Percentiles rank a stretch among this genome's conserved stretches.
Conservation (phyloP, 2,888 invertebrate species). For the Campoplex capitator region DNA sequence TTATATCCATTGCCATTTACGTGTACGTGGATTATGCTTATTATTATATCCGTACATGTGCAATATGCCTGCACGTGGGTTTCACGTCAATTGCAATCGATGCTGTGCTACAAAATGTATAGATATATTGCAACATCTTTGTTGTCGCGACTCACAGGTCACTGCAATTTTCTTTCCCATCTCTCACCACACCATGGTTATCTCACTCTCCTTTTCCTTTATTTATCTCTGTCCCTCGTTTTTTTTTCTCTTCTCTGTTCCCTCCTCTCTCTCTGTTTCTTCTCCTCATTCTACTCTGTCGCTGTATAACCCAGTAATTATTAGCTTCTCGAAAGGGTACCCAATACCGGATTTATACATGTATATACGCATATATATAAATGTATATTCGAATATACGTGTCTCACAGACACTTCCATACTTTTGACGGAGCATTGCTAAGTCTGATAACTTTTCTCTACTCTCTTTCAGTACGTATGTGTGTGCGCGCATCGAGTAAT, state of each 20-base stretch:
- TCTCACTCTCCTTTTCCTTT: conserved; percentile 51
- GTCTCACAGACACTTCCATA: not conserved
- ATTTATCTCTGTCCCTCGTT: conserved; percentile 39
- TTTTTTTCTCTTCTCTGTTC: conserved; percentile 29
- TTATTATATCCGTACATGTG: conserved; percentile 65
- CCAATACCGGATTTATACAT: conserved; percentile 6
- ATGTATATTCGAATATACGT: not conserved
- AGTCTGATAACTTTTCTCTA: not conserved
- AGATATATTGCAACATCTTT: conserved; percentile 29
- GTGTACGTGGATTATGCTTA: conserved; percentile 65
- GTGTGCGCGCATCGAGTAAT: conserved; percentile 3
- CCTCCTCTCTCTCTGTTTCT: conserved; percentile 17
- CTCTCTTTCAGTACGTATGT: not conserved
- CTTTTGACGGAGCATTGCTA: conserved; percentile 34
- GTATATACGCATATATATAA: not conserved
- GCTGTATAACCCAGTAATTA: conserved; percentile 75
- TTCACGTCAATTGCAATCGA: conserved; percentile 68
- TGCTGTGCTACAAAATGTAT: conserved; percentile 18
- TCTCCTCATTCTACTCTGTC: conserved; percentile 46
- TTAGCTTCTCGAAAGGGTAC: conserved; percentile 70
- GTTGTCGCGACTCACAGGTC: conserved; percentile 64
- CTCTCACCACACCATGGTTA: conserved; percentile 58
- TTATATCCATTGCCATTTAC: conserved; percentile 60
- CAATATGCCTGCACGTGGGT: conserved; percentile 66
- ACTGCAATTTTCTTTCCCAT: conserved; percentile 77